Percentiles rank a stretch among this genome's conserved stretches.
phyloP scores from a whole-genome alignment of 2,888 invertebrate genomes.

The Steromphala cineraria region DNA sequence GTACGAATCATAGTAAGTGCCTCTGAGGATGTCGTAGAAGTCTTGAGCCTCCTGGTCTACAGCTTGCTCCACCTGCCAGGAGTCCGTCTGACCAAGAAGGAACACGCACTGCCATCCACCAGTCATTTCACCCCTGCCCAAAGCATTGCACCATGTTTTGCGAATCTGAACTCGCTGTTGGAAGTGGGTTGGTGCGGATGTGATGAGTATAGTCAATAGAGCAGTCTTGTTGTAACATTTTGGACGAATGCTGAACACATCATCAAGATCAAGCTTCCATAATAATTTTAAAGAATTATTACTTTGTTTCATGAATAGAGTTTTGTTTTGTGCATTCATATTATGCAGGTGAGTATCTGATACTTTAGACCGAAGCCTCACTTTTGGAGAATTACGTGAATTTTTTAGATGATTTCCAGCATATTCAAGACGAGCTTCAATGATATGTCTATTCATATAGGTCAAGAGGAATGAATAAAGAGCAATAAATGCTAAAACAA shows the following conservation, averaged over 20 bases:
- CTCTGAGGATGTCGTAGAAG: conserved; percentile 63
- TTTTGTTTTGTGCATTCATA: conserved; percentile 1
- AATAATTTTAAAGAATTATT: conserved; percentile 32
- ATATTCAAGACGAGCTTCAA: conserved; percentile 23
- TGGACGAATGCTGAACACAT: conserved; percentile 25
- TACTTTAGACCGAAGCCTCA: neutral
- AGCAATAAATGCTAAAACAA: conserved; percentile 55
- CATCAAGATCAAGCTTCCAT: conserved; percentile 53
- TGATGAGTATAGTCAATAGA: conserved; percentile 51
- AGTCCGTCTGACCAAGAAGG: conserved; percentile 54
- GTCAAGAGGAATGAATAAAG: conserved; percentile 57
- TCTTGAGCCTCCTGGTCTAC: conserved; percentile 46
- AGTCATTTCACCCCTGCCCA: conserved; percentile 35
- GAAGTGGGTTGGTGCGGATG: conserved; percentile 57
- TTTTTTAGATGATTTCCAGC: neutral
- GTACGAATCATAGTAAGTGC: conserved; percentile 70
- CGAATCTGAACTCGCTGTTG: conserved; percentile 58
- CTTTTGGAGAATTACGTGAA: neutral
- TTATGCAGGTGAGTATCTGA: neutral
- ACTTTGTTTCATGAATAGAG: neutral
- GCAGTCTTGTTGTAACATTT: conserved; percentile 24
- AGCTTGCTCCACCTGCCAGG: conserved; percentile 19
- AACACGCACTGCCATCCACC: conserved; percentile 66
- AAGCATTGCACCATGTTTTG: conserved; percentile 60
- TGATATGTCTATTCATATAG: conserved; percentile 50